These are phyloP conservation scores for Druon quercuslanigerum DNA, from an alignment of 1,140 invertebrate genomes.

Conservation along the genomic window DNA sequence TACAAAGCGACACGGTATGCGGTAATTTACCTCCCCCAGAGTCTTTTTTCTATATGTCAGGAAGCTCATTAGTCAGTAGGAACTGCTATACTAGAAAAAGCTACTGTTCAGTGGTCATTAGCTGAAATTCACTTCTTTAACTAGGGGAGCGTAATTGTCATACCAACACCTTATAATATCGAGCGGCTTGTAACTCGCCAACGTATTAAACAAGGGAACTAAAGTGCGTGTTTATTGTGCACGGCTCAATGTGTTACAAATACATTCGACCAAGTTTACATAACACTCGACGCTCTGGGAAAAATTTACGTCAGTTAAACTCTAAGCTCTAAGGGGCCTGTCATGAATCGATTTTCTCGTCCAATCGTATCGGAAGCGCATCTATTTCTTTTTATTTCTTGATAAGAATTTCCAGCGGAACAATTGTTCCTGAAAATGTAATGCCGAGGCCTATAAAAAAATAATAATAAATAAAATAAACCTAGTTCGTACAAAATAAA, in stretches of 20 bases:
- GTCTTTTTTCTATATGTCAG: slow-evolving; percentile 3
- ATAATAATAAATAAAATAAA: too few species aligned
- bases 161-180: slow-evolving; percentile 20
- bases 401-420: background rate
- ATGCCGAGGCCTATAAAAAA: too few species aligned
- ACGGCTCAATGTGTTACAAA: slow-evolving; percentile 34
- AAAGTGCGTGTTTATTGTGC: slow-evolving; percentile 44
- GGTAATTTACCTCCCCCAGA: slow-evolving; percentile 15
- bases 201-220: slow-evolving; percentile 41
- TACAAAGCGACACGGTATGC: slow-evolving; percentile 18
- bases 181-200: slow-evolving; percentile 4
- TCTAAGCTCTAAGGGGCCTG: background rate
- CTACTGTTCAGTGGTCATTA: background rate
- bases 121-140: slow-evolving; percentile 15
- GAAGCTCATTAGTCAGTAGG: slow-evolving; percentile 13
- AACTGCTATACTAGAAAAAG: too few species aligned
- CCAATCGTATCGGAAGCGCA: background rate
- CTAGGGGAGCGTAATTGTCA: slow-evolving; percentile 21
- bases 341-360: slow-evolving; percentile 36
- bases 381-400: background rate
- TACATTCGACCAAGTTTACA: slow-evolving; percentile 39
- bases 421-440: background rate
- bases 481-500: too few species aligned
- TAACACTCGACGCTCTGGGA: slow-evolving; percentile 37
- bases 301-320: slow-evolving; percentile 28